A percentile compares a stretch with the other conserved stretches of the same genome.
These are phyloP conservation scores for Tangara arthus DNA, from an alignment of 2,797 vertebrate genomes.

Conservation along the genomic window DNA sequence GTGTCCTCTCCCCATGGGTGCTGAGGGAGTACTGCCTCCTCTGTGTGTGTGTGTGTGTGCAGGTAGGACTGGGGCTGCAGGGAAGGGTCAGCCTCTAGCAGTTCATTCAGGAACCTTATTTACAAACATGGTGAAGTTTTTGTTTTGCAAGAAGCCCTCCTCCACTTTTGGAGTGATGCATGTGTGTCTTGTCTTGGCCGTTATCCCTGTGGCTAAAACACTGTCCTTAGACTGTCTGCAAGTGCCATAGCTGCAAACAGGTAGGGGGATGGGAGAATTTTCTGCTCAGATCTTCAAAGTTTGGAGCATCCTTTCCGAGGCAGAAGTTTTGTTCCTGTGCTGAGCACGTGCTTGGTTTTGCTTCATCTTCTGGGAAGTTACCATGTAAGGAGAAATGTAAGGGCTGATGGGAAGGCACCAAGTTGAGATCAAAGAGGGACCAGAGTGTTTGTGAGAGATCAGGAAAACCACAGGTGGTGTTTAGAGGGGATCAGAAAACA, in stretches of 20 bases:
- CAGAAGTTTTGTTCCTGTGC: background rate
- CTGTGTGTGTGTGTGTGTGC: rapidly evolving
- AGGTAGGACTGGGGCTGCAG: background rate
- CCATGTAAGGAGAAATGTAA: background rate
- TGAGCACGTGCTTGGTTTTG: background rate
- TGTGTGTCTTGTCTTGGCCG: rapidly evolving
- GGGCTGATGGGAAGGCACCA: background rate
- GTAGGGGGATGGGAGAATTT: background rate
- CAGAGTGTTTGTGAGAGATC: background rate
- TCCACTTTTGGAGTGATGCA: background rate
- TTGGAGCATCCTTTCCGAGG: background rate
- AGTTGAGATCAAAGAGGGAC: background rate
- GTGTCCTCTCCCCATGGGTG: rapidly evolving
- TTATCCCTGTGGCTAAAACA: background rate
- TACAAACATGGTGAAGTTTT: background rate
- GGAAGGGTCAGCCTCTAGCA: background rate
- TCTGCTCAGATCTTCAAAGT: background rate
- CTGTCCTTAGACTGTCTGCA: background rate
- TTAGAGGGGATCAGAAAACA: background rate
- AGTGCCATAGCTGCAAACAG: background rate
- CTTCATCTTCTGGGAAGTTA: background rate
- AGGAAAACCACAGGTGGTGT: background rate
- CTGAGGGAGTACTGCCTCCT: background rate
- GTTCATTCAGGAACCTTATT: background rate
- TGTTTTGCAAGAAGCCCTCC: background rate